Base-by-base conservation (phyloP, 2,797 vertebrate genomes). In the Sebastes paucispinis region DNA sequence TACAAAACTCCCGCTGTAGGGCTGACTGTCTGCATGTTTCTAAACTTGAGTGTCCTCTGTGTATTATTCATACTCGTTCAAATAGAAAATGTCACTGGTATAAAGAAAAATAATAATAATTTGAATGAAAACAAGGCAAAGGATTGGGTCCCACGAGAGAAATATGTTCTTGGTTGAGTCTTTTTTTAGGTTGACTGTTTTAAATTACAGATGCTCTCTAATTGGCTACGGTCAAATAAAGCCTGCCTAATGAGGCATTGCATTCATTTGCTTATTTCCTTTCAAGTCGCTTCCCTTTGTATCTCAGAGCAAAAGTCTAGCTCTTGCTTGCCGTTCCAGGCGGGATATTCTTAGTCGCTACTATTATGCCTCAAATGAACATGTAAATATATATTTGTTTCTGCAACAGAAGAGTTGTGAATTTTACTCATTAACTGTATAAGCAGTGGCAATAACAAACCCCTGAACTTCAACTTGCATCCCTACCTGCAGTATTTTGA, bases 211-310 rank as follows among this genome's bases (percentile, higher is more conserved):
- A 91, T 91, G 90, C 90, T 92, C 86, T 94, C 91, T 95, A 95
- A 95, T 93, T 93, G 93, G 93, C 92, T 80, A 92, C 83, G 89
- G 92, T 93, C 92, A 95, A 94, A 94, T 94, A 94, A 93, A 95
- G 93, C 87, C 88, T 74, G 81, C 83, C 93, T 94, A 94, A 95
- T 94, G 93, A 95, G 92, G 92, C 92, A 88, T 88, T 79, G 91
- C 92, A 92, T 93, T 93, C 90, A 89, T 94, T 94, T 92, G 89
- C 90, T 90, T 89, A 87, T 88, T 92, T 92, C 91, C 91, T 93
- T 94, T 94, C 90, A 93, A 93, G 94, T 93, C 50, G 54, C 90
- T 91, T 91, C 78, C 81, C 88, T 94, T 93, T 93, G 89, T 93
- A 89, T 93, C 85, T 91, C 75, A 59, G 91, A 92, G 88, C 92